A percentile compares a stretch with the other conserved stretches of the same genome.
Evolutionary conservation across 2,888 invertebrate genomes (phyloP).

Genomic region (Pyrrhia umbra): DNA sequence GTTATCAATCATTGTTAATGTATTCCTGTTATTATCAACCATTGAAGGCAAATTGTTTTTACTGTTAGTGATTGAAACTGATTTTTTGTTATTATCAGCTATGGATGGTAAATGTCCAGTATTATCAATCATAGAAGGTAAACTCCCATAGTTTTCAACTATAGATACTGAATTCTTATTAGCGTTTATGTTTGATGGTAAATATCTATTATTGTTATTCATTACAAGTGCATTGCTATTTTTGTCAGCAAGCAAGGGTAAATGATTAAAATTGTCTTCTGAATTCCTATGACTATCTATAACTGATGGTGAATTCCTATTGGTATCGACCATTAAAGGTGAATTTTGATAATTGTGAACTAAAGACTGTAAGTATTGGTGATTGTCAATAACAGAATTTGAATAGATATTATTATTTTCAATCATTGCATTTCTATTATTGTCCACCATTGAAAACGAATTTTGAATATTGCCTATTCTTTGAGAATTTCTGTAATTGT

Average conservation of each 20-base stretch:
- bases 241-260: background rate
- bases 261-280: too few relatives aligned
- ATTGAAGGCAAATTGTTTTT: background rate
- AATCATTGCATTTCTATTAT: background rate
- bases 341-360: background rate
- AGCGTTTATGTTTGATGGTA: background rate
- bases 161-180: background rate
- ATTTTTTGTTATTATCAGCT: background rate
- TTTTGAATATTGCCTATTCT: background rate
- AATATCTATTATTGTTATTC: background rate
- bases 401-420: background rate
- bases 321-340: background rate
- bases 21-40: background rate
- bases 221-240: background rate
- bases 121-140: slow-evolving; percentile 3
- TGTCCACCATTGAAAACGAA: background rate
- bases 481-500: background rate
- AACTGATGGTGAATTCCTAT: background rate
- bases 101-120: slow-evolving; percentile 2
- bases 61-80: background rate
- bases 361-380: background rate
- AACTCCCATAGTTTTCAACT: background rate
- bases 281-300: background rate
- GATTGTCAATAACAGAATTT: slow-evolving; percentile 8
- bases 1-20: background rate